Evolutionary conservation across 2,888 invertebrate species (phyloP), one percentile per base, ranked within the genome.

Genomic region (Papilio protenor): DNA sequence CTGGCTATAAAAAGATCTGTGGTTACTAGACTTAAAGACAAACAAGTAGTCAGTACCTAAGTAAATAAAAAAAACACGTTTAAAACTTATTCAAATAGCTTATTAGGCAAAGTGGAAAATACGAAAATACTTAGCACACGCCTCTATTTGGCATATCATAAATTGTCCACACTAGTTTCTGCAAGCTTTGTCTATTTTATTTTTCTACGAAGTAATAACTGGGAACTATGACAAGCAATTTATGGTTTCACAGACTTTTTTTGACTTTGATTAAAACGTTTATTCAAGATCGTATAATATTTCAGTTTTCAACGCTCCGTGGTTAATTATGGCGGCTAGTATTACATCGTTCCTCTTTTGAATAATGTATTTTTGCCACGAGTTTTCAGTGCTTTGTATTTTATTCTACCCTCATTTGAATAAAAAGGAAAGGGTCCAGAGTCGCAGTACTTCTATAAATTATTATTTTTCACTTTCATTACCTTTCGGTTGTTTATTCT

Each of bases 231-330:
- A 52, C 73, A 49, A 11, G 52, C 66, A 66, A 74, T 75, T 77
- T 77, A 77, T 77, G 61, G n/a, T 61, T 49, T 21, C 69, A 49
- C 33, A 23, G 27, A 71, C 59, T 74, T 74, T 74, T 78, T 75
- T 75, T 61, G 75, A 78, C 78, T 75, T 78, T 78, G 78, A 78
- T 78, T 75, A 78, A 78, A 78, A 66, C 72, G 75, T 78, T 64
- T 75, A 71, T 64, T 52, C 59, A 78, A 75, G 71, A 71, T 78
- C 71, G 77, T 78, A 71, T 78, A 78, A 78, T 75, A 78, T 78
- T 75, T 78, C 75, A 75, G 78, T 72, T 61, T 75, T 75, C 64
- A 75, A 72, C 64, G 78, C 64, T 75, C 49, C 72, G 64, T 57
- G 40, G 75, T 75, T 55, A 78, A 75, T 78, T 78, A 78, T 75